Conservation (phyloP, 2,888 invertebrate genomes). For the Cryptus armator region DNA sequence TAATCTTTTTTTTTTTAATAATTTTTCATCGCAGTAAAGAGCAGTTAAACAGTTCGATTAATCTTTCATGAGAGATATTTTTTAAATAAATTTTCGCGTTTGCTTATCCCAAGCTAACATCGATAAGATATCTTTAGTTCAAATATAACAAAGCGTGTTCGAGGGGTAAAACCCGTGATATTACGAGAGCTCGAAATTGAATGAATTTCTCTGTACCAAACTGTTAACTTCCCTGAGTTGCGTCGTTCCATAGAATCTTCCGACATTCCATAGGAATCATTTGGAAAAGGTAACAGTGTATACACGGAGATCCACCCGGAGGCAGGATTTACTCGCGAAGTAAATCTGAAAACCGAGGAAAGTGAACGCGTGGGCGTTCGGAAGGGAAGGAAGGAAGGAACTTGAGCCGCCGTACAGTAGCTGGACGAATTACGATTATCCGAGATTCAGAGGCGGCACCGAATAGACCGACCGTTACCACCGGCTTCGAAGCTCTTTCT, state of each 20-base stretch:
- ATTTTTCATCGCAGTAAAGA: no score
- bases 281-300: background rate
- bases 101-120: no score
- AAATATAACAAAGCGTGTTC: background rate
- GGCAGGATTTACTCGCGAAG: slow-evolving; percentile 20
- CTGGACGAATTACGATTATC: slow-evolving; percentile 28
- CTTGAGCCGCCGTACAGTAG: slow-evolving; percentile 13
- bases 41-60: no score
- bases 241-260: background rate
- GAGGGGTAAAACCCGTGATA: background rate
- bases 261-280: background rate
- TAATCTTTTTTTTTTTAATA: no score
- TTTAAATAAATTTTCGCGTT: no score
- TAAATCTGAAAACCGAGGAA: slow-evolving; percentile 11
- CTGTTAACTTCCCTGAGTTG: background rate
- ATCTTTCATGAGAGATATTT: no score
- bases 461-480: background rate
- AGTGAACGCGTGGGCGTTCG: background rate
- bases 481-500: background rate
- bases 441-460: background rate
- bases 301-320: background rate
- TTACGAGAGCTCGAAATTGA: background rate
- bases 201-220: background rate
- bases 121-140: background rate
- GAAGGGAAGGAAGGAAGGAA: background rate